Conservation (phyloP, 2,113 vertebrate genomes). For the Sprattus sprattus region DNA sequence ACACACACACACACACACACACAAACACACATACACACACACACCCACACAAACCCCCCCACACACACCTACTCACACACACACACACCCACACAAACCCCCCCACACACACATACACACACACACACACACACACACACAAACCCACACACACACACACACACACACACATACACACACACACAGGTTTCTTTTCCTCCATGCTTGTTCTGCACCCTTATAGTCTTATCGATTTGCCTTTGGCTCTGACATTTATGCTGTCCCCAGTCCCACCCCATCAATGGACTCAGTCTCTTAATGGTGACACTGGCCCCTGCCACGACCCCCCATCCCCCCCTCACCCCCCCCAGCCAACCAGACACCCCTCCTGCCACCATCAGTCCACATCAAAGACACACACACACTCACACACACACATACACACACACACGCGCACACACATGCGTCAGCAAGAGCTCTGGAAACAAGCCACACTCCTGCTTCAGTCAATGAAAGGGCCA, state of each 20-base stretch:
- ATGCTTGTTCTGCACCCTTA: slow-evolving; percentile 35
- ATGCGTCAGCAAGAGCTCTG: neutral
- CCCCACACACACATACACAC: neutral
- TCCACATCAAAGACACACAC: neutral
- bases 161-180: neutral
- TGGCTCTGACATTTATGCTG: slow-evolving; percentile 48
- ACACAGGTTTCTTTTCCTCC: neutral
- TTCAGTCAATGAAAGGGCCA: neutral
- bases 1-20: neutral
- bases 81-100: neutral
- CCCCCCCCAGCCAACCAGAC: no score
- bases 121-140: neutral
- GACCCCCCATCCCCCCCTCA: neutral
- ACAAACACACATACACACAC: neutral
- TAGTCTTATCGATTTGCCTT: slow-evolving; percentile 43
- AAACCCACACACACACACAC: neutral
- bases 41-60: neutral
- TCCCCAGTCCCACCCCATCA: slow-evolving; percentile 25
- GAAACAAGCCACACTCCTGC: neutral
- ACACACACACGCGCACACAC: neutral
- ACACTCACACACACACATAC: neutral
- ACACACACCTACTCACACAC: neutral
- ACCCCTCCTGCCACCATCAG: neutral
- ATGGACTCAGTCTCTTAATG: slow-evolving; percentile 42
- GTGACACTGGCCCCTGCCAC: slow-evolving; percentile 1